Evolutionary conservation across 2,113 vertebrate species (phyloP), one percentile per base, ranked within the genome.

Genomic region (Pungitius pungitius): DNA sequence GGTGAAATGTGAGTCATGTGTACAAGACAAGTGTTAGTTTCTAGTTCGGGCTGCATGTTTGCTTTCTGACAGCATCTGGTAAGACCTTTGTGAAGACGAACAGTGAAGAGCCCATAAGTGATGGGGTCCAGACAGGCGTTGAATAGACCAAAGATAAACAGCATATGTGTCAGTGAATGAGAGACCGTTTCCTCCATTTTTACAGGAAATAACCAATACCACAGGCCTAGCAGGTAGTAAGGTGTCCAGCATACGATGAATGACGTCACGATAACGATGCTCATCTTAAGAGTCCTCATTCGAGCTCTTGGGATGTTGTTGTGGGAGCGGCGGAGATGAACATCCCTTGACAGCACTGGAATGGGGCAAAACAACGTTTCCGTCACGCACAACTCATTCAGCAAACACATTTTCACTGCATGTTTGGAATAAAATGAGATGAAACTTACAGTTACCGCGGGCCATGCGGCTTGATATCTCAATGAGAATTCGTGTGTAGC

Each of bases 191-290:
- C 91, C 81, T 94, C 94, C 85, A 95, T 91, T 60, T 89, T 89
- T 5, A 94, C 91, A 2, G 94, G 94, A 26, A 92, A 94, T 47
- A 95, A 82, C 94, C 94, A 95, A 64, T 95, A 95, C 94, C 94
- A 95, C 59, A 95, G 83, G 17, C 94, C 94, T 7, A 95, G 83
- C 40, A 95, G 87, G 81, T 94, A 95, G 85, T 95, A 95, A 0
- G 94, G 94, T 0, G 94, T 94, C 94, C 94, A 95, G 88, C 94
- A 95, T 49, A 95, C 80, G 59, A 95, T 94, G 81, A 95, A 95
- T 0, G 94, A 95, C 0, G 90, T 92, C 35, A 95, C 94, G 1
- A 95, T 95, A 65, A 94, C 93, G 0, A 95, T 92, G 64, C 94
- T 95, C 94, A 95, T 95, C 73, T 95, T 95, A 8, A 95, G 88